These are phyloP conservation scores for Periplaneta americana DNA, from an alignment of 1,140 invertebrate genomes.

Conservation along the genomic window DNA sequence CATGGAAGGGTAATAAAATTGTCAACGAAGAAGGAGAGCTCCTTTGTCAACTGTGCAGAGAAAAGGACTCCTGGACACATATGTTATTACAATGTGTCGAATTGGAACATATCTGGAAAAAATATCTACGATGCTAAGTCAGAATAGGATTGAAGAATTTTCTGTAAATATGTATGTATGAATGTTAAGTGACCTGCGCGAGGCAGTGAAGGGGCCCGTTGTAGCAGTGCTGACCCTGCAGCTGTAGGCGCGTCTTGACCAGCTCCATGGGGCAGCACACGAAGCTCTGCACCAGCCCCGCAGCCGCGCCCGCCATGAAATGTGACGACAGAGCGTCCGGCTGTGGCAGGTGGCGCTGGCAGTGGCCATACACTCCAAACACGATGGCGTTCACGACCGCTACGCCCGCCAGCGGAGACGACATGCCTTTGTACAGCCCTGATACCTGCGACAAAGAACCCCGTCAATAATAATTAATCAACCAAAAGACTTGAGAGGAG, in stretches of 20 bases:
- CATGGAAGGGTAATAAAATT: no score
- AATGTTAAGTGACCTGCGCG: background rate
- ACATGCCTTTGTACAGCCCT: conserved; percentile 76
- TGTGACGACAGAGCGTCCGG: conserved; percentile 51
- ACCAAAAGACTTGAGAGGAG: no score
- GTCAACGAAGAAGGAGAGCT: no score
- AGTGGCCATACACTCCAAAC: conserved; percentile 85
- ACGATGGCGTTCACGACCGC: conserved; percentile 84
- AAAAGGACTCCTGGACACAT: no score
- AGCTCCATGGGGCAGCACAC: conserved; percentile 81
- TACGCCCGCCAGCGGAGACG: conserved; percentile 79
- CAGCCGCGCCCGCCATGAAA: conserved; percentile 63
- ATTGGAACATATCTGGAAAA: no score
- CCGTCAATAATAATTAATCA: no score
- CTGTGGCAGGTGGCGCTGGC: conserved; percentile 53
- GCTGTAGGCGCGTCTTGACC: conserved; percentile 77
- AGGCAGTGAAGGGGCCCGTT: background rate
- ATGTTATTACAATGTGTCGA: no score
- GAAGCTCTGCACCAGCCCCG: conserved; percentile 76
- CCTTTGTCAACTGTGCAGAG: no score
- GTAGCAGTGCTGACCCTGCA: conserved; percentile 29
- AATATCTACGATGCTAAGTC: no score
- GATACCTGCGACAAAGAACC: conserved; percentile 44
- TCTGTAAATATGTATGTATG: no score
- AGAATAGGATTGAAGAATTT: no score